Evolutionary conservation across 2,797 vertebrate species (phyloP).

Genomic region (Syncerus caffer): DNA sequence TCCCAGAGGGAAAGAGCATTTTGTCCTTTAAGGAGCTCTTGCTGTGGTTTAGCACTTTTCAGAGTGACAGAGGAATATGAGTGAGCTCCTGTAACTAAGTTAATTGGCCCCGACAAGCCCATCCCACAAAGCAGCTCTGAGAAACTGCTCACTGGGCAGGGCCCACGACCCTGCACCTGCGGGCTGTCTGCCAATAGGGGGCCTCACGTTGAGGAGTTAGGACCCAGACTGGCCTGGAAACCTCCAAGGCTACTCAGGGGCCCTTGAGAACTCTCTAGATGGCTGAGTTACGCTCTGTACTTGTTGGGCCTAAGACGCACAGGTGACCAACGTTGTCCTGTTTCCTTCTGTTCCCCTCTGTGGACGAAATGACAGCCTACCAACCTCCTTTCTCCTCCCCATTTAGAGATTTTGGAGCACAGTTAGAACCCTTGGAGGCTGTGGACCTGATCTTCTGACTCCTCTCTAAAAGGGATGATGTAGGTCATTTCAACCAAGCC

Average conservation of each 20-base stretch:
- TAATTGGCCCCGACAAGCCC: not conserved
- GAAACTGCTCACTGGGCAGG: not conserved
- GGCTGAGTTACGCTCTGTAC: not conserved
- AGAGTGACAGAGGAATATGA: not conserved
- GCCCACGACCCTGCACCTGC: not conserved
- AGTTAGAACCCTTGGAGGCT: not conserved
- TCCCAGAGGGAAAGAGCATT: not conserved
- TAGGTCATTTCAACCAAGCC: not conserved
- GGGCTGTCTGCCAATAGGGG: not conserved
- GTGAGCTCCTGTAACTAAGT: not conserved
- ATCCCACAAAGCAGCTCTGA: not conserved
- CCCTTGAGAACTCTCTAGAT: not conserved
- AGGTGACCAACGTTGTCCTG: not conserved
- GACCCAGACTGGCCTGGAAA: not conserved
- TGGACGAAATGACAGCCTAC: not conserved
- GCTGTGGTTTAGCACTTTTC: not conserved
- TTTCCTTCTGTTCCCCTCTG: not conserved
- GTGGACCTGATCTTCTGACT: not conserved
- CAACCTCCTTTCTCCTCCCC: too few relatives aligned
- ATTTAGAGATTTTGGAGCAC: not conserved
- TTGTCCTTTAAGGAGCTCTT: not conserved
- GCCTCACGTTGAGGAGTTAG: not conserved
- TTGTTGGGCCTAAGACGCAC: not conserved
- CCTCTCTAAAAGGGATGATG: not conserved
- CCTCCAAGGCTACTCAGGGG: not conserved